phyloP scores from a whole-genome alignment of 2,888 invertebrate genomes.

The Tupiocoris notatus region DNA sequence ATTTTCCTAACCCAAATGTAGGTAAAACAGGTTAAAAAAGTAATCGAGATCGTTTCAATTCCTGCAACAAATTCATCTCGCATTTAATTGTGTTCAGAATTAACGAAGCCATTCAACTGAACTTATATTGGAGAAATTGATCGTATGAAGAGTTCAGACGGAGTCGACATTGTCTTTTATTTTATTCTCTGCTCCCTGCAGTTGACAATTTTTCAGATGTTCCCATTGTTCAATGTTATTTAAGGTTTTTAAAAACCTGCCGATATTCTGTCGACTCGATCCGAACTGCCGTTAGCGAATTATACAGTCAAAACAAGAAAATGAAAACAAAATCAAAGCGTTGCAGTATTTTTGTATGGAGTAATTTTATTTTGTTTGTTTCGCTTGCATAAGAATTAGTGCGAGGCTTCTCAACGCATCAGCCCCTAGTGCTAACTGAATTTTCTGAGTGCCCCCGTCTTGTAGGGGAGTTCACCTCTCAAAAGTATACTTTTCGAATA shows the following conservation, averaged over 20 bases:
- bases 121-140: too few relatives aligned
- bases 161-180: too few relatives aligned
- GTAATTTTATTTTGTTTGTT: not conserved
- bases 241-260: too few relatives aligned
- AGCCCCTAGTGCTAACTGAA: constrained; percentile 5
- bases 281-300: too few relatives aligned
- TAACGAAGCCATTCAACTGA: too few relatives aligned
- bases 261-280: constrained; percentile 14
- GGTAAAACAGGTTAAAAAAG: constrained; percentile 27
- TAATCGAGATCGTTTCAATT: constrained; percentile 17
- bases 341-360: not conserved
- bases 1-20: constrained; percentile 26
- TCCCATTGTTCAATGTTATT: too few relatives aligned
- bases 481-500: not conserved
- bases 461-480: constrained; percentile 17
- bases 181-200: too few relatives aligned
- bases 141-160: too few relatives aligned
- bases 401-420: not conserved
- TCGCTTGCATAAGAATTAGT: not conserved
- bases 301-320: constrained; percentile 5
- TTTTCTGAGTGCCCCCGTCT: constrained; percentile 30
- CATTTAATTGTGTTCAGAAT: not conserved
- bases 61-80: not conserved
- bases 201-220: too few relatives aligned
- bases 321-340: not conserved